Percentiles rank a stretch among this genome's conserved stretches.
Conservation (phyloP, 2,113 vertebrate species). For the Campylomormyrus tamandua region DNA sequence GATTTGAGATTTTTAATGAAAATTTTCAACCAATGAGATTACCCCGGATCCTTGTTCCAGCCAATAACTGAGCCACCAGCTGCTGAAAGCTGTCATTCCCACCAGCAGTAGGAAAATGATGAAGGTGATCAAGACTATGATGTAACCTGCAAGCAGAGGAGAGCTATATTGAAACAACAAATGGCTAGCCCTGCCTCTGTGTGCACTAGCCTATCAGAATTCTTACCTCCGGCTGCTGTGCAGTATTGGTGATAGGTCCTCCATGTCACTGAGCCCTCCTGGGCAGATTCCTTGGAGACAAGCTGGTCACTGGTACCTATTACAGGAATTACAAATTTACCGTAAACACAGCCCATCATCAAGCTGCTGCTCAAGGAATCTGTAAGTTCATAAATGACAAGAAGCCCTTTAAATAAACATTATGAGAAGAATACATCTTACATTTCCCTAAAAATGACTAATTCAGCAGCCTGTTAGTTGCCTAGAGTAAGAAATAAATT, state of each 20-base stretch:
- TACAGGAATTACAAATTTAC: neutral
- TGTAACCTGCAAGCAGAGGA: conserved; percentile 55
- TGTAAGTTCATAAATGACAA: neutral
- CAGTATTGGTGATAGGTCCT: conserved; percentile 64
- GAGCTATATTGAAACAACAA: neutral
- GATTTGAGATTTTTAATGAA: neutral
- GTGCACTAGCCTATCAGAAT: neutral
- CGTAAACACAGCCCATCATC: neutral
- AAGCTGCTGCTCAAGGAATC: neutral
- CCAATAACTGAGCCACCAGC: conserved; percentile 75
- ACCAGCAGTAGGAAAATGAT: conserved; percentile 57
- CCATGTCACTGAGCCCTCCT: conserved; percentile 55
- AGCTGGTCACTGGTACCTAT: conserved; percentile 51
- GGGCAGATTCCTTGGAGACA: conserved; percentile 43
- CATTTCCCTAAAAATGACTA: neutral
- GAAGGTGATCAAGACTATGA: conserved; percentile 41
- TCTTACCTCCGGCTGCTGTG: conserved; percentile 67
- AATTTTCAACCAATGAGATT: conserved; percentile 22
- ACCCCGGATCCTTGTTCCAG: conserved; percentile 63
- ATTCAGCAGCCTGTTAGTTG: neutral
- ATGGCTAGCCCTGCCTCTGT: neutral
- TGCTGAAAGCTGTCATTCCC: conserved; percentile 64
- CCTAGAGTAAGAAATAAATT: neutral
- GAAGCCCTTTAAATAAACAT: neutral
- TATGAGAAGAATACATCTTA: neutral